Evolutionary conservation across 2,797 vertebrate species (phyloP).

Genomic region (Spinus olivaceus): DNA sequence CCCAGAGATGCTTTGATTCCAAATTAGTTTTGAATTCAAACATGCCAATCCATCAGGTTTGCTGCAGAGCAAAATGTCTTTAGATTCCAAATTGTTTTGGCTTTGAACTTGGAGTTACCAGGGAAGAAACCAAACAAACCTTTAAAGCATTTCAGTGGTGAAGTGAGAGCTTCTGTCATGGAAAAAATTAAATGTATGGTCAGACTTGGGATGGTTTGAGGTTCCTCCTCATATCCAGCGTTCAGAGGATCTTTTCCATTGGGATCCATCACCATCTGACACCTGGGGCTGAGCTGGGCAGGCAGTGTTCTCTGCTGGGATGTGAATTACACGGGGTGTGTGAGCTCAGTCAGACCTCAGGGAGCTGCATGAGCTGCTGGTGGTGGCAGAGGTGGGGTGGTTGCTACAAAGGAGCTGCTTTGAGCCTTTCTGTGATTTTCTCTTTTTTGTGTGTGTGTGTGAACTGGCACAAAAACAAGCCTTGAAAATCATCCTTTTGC

Average conservation of each 20-base stretch:
- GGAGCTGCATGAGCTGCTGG: neutral
- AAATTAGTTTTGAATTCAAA: neutral
- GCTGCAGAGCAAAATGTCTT: neutral
- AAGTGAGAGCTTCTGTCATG: neutral
- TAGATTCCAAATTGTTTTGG: neutral
- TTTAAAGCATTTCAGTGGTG: neutral
- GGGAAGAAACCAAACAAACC: neutral
- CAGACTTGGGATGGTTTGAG: neutral
- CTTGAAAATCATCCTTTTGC: neutral
- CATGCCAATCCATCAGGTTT: neutral
- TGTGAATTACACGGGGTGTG: neutral
- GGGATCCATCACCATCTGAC: neutral
- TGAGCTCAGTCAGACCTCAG: accelerated
- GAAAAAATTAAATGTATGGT: neutral
- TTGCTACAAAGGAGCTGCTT: neutral
- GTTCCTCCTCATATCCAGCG: neutral
- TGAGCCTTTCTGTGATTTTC: neutral
- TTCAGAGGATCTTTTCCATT: neutral
- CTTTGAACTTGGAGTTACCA: neutral
- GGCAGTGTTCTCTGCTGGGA: neutral
- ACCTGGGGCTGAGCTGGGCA: neutral
- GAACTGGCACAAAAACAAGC: neutral
- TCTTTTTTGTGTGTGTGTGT: neutral
- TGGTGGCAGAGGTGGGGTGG: neutral
- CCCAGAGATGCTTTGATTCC: neutral